Percentiles rank a stretch among this genome's conserved stretches.
Conservation (phyloP, 2,113 vertebrate species). For the Mustela lutreola region DNA sequence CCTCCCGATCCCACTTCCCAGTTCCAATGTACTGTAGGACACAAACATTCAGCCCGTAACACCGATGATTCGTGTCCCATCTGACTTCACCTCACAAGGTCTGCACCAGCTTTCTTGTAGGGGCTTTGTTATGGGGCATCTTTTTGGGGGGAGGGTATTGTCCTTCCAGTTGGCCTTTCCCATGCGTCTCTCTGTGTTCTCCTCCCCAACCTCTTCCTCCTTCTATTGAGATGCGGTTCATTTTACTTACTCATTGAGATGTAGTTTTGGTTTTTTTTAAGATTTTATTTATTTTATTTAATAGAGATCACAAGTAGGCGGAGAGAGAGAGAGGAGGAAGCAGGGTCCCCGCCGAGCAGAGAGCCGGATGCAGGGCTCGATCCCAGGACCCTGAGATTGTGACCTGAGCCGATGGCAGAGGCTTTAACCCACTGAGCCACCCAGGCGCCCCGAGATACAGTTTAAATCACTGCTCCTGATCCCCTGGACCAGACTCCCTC, state of each 20-base stretch:
- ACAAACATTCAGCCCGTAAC: no score
- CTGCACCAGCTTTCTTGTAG: neutral
- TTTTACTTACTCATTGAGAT: neutral
- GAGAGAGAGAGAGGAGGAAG: no score
- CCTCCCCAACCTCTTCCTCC: neutral
- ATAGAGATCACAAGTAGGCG: no score
- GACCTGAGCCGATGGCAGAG: no score
- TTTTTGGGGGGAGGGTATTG: neutral
- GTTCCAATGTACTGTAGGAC: neutral
- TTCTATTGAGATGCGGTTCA: neutral
- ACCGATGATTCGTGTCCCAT: neutral
- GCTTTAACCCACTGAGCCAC: no score
- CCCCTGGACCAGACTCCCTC: neutral
- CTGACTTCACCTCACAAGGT: no score
- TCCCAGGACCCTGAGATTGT: no score
- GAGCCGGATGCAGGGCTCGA: no score
- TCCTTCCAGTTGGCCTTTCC: neutral
- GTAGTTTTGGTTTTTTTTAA: neutral
- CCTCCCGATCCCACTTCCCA: neutral
- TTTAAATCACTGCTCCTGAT: neutral
- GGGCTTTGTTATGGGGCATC: neutral
- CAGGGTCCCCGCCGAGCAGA: no score
- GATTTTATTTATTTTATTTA: no score
- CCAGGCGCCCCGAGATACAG: neutral
- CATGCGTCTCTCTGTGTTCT: no score